These are phyloP conservation scores for Tiaroga cobitis DNA, from an alignment of 2,797 vertebrate species.

Conservation along the genomic window DNA sequence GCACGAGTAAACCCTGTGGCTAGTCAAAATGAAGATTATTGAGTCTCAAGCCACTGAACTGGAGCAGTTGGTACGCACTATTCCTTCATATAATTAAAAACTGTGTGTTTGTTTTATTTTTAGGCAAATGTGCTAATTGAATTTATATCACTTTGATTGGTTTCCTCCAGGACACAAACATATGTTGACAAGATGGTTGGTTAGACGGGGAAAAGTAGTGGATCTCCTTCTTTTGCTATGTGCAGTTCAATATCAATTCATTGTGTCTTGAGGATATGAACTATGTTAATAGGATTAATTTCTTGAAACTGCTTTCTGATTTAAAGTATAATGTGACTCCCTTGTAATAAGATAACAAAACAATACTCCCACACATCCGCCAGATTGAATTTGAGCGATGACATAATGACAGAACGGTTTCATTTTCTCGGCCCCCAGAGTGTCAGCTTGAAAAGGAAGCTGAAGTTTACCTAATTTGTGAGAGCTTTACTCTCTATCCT, in stretches of 20 bases:
- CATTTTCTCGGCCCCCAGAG: slow-evolving; percentile 31
- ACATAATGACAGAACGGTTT: slow-evolving; percentile 26
- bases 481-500: background rate
- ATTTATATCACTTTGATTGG: slow-evolving; percentile 66
- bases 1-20: slow-evolving; percentile 31
- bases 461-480: slow-evolving; percentile 18
- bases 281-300: slow-evolving; percentile 37
- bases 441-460: slow-evolving; percentile 20
- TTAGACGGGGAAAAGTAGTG: slow-evolving; percentile 53
- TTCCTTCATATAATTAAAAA: slow-evolving; percentile 61
- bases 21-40: slow-evolving; percentile 41
- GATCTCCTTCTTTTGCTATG: slow-evolving; percentile 61
- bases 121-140: slow-evolving; percentile 66
- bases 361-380: slow-evolving; percentile 25
- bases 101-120: slow-evolving; percentile 60
- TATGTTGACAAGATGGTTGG: slow-evolving; percentile 56
- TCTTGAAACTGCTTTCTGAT: slow-evolving; percentile 22
- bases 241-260: slow-evolving; percentile 56
- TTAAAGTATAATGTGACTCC: slow-evolving; percentile 34
- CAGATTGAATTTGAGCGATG: slow-evolving; percentile 29
- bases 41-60: slow-evolving; percentile 61
- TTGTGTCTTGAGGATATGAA: slow-evolving; percentile 30
- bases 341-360: slow-evolving; percentile 33
- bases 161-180: slow-evolving; percentile 62
- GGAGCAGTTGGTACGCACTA: slow-evolving; percentile 57